Evolutionary conservation across 2,888 invertebrate genomes (phyloP), one percentile per base, ranked within the genome.

Genomic region (Asteroscopus sphinx): DNA sequence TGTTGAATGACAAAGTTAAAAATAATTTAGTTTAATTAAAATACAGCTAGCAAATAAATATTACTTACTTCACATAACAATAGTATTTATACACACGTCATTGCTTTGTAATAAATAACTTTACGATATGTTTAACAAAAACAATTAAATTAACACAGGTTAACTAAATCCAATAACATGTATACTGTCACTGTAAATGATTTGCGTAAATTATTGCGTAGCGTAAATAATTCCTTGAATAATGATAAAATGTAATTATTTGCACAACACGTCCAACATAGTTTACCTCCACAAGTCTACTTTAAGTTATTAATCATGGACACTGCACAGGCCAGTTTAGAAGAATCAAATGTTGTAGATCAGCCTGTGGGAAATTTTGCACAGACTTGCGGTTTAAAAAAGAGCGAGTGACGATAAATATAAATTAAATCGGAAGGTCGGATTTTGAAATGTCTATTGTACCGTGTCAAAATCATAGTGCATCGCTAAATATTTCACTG

Each of bases 371-470:
- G 15, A 32, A 40, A 13, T 39, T 15, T 16, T 33, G 9, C 17
- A 46, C 6, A n/a, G 53, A 44, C 11, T 17, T 39, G 28, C 17
- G n/a, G 1, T 15, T 37, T 37, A 8, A 2, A 42, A 26, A 13
- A 6, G 17, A 54, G 6, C 9, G 13, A 16, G 26, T 21, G 5
- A n/a, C 28, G 4, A 21, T 30, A 55, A 56, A 45, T 16, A 16
- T 7, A 26, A 17, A 45, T 32, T 11, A n/a, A 26, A 16, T n/a
- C 11, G 15, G 11, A 47, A 47, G 44, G 44, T 71, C 53, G 46
- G 17, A 42, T 46, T 42, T 26, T n/a, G 49, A 40, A 66, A 61
- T 36, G n/a, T 48, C 8, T 32, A 41, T n/a, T 59, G 9, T 33
- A 42, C 28, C 21, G 42, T 46, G 55, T 33, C 28, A 37, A 44